Evolutionary conservation across 1,140 invertebrate genomes (phyloP).

Genomic region (Amyelois transitella): DNA sequence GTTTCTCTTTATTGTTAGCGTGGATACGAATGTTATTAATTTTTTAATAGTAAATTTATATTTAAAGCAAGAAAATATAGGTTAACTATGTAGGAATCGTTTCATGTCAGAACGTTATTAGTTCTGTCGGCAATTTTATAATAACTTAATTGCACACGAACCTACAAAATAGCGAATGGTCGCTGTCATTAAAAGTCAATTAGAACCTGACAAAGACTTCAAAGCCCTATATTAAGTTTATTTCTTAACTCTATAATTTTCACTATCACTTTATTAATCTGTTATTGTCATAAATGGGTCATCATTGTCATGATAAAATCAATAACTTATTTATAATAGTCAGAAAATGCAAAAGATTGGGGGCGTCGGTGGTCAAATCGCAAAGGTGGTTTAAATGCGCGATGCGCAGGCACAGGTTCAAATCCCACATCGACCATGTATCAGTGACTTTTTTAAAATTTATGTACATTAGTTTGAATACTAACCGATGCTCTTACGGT

Average conservation of each 20-base stretch:
- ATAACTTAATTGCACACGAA: not conserved
- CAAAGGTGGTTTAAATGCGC: no score
- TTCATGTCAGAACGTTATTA: not conserved
- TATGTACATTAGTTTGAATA: no score
- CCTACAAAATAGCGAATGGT: not conserved
- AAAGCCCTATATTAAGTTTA: not conserved
- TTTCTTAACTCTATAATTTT: not conserved
- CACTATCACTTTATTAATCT: not conserved
- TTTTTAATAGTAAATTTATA: no score
- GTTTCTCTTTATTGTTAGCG: no score
- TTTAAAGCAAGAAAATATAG: not conserved
- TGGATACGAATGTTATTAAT: no score
- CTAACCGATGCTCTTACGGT: no score
- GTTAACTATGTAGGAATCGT: not conserved
- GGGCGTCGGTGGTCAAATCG: no score
- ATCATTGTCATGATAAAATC: not conserved
- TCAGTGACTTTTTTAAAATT: no score
- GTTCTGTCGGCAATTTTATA: not conserved
- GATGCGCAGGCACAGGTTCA: no score
- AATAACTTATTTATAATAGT: not conserved
- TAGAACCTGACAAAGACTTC: not conserved
- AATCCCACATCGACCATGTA: no score
- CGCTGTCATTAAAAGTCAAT: constrained; percentile 2
- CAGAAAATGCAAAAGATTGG: no score
- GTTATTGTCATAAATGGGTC: not conserved